Percentiles rank a stretch among this genome's conserved stretches.
These are phyloP conservation scores for Callimico goeldii DNA, from an alignment of 2,797 vertebrate species.

Conservation along the genomic window DNA sequence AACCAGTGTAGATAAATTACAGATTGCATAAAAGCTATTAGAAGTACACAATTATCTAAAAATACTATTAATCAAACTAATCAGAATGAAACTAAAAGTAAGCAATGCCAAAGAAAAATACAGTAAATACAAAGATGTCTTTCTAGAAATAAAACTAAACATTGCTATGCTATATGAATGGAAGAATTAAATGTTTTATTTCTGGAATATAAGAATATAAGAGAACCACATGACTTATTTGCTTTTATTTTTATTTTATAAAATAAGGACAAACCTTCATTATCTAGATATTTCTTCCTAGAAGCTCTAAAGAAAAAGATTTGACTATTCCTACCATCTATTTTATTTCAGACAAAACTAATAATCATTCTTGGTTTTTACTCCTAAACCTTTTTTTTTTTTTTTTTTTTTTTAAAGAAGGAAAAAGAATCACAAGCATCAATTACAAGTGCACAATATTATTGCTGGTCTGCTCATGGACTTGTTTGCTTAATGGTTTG, in stretches of 20 bases:
- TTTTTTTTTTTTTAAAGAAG: not conserved
- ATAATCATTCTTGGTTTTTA: not conserved
- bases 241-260: conserved; percentile 23
- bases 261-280: not conserved
- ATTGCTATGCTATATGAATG: not conserved
- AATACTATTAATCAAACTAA: conserved; percentile 9
- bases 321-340: not conserved
- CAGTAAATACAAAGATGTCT: not conserved
- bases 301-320: not conserved
- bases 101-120: not conserved
- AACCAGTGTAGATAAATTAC: not conserved
- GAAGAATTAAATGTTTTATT: not conserved
- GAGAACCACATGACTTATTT: not conserved
- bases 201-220: not conserved
- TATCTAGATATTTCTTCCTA: not conserved
- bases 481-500: not conserved
- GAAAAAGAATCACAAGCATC: not conserved
- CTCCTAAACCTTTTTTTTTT: not conserved
- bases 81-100: conserved; percentile 18
- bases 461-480: not conserved
- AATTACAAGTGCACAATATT: not conserved
- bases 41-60: conserved; percentile 24
- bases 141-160: conserved; percentile 23
- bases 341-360: conserved; percentile 46
- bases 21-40: conserved; percentile 34